Evolutionary conservation across 2,797 vertebrate genomes (phyloP), one percentile per base, ranked within the genome.

Genomic region (Notamacropus eugenii): DNA sequence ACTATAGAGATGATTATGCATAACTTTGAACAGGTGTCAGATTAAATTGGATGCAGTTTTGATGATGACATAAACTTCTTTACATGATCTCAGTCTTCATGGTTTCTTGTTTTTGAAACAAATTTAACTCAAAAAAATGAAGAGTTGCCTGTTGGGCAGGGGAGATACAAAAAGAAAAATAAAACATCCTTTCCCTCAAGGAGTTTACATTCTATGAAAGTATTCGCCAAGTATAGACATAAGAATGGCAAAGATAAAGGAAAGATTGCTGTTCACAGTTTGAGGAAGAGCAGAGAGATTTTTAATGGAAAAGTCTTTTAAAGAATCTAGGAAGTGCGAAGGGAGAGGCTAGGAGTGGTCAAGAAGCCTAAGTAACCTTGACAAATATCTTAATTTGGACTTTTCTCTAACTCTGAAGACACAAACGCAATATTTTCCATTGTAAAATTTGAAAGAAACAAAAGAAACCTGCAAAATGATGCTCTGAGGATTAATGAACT

Each of bases 401-500:
- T 87, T 50, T 50, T 50, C 40, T 46, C 14, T 87, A 50, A 27
- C 40, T 87, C 27, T 50, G 74, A 87, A 87, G 74, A 87, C 40
- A 87, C 22, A 87, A 22, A 24, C 31, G 50, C 27, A 50, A 50
- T 87, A 50, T 87, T 50, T 87, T 87, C 74, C 9, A 24, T 87
- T 50, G 40, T 87, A 50, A 87, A 87, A 87, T 87, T 87, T 87
- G 40, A 87, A 87, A 87, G 22, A 40, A 74, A 40, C 34, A 40
- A 74, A 95, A 90, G 55, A 62, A 34, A 74, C 74, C 82, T 95
- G 28, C 31, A 27, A 40, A 1, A 10, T 46, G 3, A 58, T 93
- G 1, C 31, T 90, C 55, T 94, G 90, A 92, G 16, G 54, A 94
- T 93, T 93, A 92, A 57, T 91, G 34, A 96, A 19, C 27, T 95